Percentiles rank a stretch among this genome's conserved stretches.
These are phyloP conservation scores for Drosophila burlai DNA, from an alignment of 1,140 invertebrate genomes.

Conservation along the genomic window DNA sequence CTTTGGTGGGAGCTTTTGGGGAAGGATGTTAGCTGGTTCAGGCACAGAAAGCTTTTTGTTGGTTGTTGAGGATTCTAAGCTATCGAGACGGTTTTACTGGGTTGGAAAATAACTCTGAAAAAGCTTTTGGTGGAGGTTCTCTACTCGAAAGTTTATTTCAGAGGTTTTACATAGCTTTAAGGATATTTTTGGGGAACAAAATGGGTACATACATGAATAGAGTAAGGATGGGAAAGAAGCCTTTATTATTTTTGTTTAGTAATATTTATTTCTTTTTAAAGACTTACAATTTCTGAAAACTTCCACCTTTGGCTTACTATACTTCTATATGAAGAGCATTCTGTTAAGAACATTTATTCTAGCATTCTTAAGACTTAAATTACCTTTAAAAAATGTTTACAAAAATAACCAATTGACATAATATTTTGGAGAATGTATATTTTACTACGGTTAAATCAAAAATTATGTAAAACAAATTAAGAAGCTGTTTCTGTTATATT, in stretches of 20 bases:
- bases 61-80: slow-evolving; percentile 5
- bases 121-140: neutral
- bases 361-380: too few relatives aligned
- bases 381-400: too few relatives aligned
- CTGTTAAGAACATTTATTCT: too few relatives aligned
- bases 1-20: slow-evolving; percentile 1
- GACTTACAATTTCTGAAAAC: too few relatives aligned
- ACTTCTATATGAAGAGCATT: too few relatives aligned
- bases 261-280: neutral
- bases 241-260: neutral
- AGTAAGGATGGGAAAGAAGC: neutral
- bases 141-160: neutral
- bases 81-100: neutral
- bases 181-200: neutral
- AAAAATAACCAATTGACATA: too few relatives aligned
- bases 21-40: slow-evolving; percentile 1
- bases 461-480: too few relatives aligned
- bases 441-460: too few relatives aligned
- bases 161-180: neutral
- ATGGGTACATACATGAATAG: neutral
- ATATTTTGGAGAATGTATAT: too few relatives aligned
- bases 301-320: too few relatives aligned
- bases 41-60: neutral
- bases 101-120: neutral
- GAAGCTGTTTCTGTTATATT: too few relatives aligned